These are phyloP conservation scores for Erebia aethiops DNA, from an alignment of 2,888 invertebrate species.

Conservation along the genomic window DNA sequence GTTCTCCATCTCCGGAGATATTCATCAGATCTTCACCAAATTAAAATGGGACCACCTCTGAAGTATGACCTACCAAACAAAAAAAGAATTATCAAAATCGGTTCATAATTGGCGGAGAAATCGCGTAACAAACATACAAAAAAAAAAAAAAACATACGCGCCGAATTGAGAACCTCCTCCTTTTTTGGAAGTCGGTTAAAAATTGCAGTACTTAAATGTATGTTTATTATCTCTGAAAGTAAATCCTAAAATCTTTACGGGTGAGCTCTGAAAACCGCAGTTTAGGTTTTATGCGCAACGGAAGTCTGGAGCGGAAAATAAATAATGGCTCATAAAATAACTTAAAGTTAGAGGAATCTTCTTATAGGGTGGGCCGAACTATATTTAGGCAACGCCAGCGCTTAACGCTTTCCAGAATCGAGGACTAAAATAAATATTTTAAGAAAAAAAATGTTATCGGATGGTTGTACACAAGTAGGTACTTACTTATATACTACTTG, in stretches of 20 bases:
- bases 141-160: too few species aligned
- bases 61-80: too few species aligned
- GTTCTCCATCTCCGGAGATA: too few species aligned
- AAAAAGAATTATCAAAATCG: too few species aligned
- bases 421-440: background rate
- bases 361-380: slow-evolving; percentile 9
- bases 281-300: slow-evolving; percentile 27
- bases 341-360: slow-evolving; percentile 19
- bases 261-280: slow-evolving; percentile 24
- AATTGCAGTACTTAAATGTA: background rate
- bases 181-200: too few species aligned
- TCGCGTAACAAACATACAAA: too few species aligned
- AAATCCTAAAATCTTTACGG: slow-evolving; percentile 11
- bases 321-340: slow-evolving; percentile 28
- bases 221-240: slow-evolving; percentile 3
- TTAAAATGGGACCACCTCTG: too few species aligned
- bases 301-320: slow-evolving; percentile 29
- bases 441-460: background rate
- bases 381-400: background rate
- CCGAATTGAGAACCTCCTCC: too few species aligned
- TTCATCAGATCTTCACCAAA: too few species aligned
- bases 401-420: background rate
- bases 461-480: too few species aligned
- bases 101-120: too few species aligned
- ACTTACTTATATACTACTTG: too few species aligned